phyloP scores from a whole-genome alignment of 2,888 invertebrate species.

The Andricus quercusramuli region DNA sequence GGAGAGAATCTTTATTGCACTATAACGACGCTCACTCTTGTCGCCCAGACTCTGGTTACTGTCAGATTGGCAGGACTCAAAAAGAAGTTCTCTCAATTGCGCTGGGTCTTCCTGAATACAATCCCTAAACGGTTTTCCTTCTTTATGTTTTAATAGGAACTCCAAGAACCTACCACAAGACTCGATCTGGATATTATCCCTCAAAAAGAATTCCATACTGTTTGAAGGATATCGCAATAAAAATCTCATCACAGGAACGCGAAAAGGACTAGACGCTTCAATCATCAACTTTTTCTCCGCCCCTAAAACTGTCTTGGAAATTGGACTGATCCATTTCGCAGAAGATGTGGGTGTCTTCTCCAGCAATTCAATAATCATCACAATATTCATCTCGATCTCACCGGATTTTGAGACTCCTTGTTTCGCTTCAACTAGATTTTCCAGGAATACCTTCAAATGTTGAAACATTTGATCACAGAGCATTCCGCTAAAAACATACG shows the following conservation, averaged over 20 bases:
- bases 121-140: slow-evolving; percentile 90
- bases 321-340: slow-evolving; percentile 77
- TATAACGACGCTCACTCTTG: slow-evolving; percentile 90
- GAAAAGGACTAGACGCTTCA: slow-evolving; percentile 94
- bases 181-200: slow-evolving; percentile 86
- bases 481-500: slow-evolving; percentile 78
- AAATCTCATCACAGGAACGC: slow-evolving; percentile 93
- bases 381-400: slow-evolving; percentile 93
- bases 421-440: slow-evolving; percentile 87
- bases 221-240: slow-evolving; percentile 91
- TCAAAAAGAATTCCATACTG: slow-evolving; percentile 88
- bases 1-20: slow-evolving; percentile 90
- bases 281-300: slow-evolving; percentile 70
- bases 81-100: no score
- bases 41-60: slow-evolving; percentile 80
- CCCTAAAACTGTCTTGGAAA: background rate
- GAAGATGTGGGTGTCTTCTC: slow-evolving; percentile 84
- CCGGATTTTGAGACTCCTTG: slow-evolving; percentile 89
- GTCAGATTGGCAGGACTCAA: slow-evolving; percentile 75
- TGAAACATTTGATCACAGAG: slow-evolving; percentile 95
- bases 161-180: slow-evolving; percentile 93
- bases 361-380: slow-evolving; percentile 91
- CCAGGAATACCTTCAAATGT: slow-evolving; percentile 91
- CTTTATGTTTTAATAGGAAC: slow-evolving; percentile 89
- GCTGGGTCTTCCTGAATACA: no score